Evolutionary conservation across 2,888 invertebrate species (phyloP).

Genomic region (Lithophane leautieri): DNA sequence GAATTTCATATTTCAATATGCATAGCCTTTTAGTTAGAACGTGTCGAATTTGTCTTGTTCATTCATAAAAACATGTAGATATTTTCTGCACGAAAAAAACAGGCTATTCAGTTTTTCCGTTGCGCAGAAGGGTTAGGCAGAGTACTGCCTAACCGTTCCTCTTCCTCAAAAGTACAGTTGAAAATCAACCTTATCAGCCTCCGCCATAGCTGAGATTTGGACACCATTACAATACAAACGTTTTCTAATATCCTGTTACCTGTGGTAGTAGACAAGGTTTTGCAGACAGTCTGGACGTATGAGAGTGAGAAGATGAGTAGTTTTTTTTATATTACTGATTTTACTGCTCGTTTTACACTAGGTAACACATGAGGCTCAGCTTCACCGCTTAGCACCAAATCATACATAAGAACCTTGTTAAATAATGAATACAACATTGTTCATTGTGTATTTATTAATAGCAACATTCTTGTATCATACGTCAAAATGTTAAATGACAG

Average conservation of each 20-base stretch:
- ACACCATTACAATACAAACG: not conserved
- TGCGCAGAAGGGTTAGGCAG: too few relatives aligned
- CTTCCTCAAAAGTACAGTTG: not conserved
- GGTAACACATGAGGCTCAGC: not conserved
- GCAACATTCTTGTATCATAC: too few relatives aligned
- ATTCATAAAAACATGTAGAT: slow-evolving; percentile 37
- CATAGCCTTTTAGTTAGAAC: slow-evolving; percentile 34
- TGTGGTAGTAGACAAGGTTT: too few relatives aligned
- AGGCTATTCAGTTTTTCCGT: not conserved
- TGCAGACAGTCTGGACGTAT: not conserved
- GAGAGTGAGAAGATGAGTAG: not conserved
- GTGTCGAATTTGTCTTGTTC: slow-evolving; percentile 32
- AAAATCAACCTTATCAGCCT: not conserved
- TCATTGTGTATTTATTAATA: too few relatives aligned
- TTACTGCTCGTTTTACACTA: not conserved
- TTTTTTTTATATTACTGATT: not conserved
- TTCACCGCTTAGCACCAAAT: not conserved
- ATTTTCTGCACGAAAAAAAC: not conserved
- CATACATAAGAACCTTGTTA: not conserved
- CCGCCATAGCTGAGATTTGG: not conserved
- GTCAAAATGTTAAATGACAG: too few relatives aligned
- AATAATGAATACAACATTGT: too few relatives aligned
- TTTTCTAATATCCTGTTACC: not conserved
- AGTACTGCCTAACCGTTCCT: not conserved
- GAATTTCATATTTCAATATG: slow-evolving; percentile 50